phyloP scores from a whole-genome alignment of 2,888 invertebrate genomes.

The Gastracanthus pulcherrimus region DNA sequence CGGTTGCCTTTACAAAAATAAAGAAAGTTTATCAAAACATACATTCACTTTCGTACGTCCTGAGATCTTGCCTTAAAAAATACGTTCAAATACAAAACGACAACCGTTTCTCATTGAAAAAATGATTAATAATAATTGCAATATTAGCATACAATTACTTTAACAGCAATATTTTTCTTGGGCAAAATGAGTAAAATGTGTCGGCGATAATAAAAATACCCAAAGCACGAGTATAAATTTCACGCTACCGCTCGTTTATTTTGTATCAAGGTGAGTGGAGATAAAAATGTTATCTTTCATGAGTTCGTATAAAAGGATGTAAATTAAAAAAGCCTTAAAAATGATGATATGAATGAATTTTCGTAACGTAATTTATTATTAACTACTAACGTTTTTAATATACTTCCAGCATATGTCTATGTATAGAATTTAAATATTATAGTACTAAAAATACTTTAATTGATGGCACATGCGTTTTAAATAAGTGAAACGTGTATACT shows the following conservation, averaged over 20 bases:
- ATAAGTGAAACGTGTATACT: not conserved
- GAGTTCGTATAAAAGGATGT: not conserved
- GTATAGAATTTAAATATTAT: not conserved
- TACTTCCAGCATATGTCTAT: not conserved
- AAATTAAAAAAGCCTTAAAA: not conserved
- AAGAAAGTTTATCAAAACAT: slow-evolving; percentile 36
- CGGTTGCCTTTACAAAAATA: slow-evolving; percentile 37
- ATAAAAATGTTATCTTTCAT: slow-evolving; percentile 12
- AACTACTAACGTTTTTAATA: not conserved
- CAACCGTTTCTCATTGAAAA: not conserved
- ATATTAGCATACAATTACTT: not conserved
- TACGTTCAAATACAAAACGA: not conserved
- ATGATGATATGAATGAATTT: not conserved
- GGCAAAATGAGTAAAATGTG: not conserved
- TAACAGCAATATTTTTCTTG: not conserved
- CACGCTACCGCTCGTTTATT: not conserved
- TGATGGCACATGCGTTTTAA: not conserved
- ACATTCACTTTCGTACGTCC: not conserved
- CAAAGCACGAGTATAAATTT: not conserved
- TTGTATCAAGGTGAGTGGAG: slow-evolving; percentile 13
- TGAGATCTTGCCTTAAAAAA: not conserved
- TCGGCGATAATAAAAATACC: not conserved
- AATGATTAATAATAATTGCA: slow-evolving; percentile 13
- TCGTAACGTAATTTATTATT: not conserved
- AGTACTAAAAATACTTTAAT: not conserved